Conservation (phyloP, 2,113 vertebrate species). For the Girardinichthys multiradiatus region DNA sequence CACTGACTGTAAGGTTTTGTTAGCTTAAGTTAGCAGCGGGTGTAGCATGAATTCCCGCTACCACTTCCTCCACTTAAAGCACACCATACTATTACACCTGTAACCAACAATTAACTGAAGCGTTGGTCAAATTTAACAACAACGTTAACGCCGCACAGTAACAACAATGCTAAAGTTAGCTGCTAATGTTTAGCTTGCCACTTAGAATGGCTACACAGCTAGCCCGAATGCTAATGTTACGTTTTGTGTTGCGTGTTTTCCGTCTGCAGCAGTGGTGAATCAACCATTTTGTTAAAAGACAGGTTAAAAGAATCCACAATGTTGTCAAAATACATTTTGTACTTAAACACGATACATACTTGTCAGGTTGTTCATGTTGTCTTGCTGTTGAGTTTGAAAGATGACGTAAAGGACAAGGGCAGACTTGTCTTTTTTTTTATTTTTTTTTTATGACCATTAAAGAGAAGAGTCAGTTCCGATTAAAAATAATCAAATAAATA, state of each 20-base stretch:
- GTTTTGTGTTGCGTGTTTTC: background rate
- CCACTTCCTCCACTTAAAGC: background rate
- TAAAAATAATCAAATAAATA: too few species aligned
- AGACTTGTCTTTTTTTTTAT: too few species aligned
- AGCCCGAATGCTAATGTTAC: constrained; percentile 15
- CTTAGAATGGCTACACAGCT: constrained; percentile 48
- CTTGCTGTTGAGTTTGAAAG: constrained; percentile 53
- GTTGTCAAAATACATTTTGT: constrained; percentile 38
- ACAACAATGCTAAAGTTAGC: constrained; percentile 22
- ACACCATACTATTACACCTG: background rate
- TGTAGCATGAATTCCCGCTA: background rate
- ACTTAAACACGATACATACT: constrained; percentile 39
- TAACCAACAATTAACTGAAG: background rate
- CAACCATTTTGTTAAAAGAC: background rate
- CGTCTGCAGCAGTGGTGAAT: background rate
- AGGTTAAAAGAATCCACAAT: fast-evolving
- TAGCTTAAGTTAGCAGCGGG: constrained; percentile 47
- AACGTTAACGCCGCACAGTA: background rate
- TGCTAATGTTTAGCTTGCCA: constrained; percentile 34
- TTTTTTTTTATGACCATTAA: background rate
- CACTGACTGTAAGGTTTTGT: constrained; percentile 18
- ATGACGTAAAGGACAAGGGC: constrained; percentile 20
- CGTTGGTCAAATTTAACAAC: background rate
- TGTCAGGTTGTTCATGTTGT: constrained; percentile 46
- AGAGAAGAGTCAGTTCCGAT: too few species aligned